Evolutionary conservation across 2,113 vertebrate species (phyloP), one percentile per base, ranked within the genome.

Genomic region (Salvelinus alpinus): DNA sequence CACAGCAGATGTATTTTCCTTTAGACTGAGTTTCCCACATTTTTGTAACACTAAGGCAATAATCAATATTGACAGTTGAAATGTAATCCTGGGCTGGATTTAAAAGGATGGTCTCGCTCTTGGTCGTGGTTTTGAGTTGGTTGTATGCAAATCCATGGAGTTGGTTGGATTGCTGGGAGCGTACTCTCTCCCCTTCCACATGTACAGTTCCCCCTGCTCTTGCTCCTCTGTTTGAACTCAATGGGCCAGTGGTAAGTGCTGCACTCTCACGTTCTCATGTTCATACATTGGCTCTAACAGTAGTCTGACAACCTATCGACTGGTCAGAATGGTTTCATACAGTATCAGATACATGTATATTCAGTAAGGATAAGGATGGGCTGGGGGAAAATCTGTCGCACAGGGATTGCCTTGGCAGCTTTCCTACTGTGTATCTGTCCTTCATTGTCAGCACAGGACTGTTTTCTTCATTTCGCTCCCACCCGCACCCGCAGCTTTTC

Each of bases 171-270:
- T 73, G 59, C 27, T 73, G 59, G 34, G 20, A 44, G 20, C 9
- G 2, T 31, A 8, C 22, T 12, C 12, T 18, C 6, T 13, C 18
- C 71, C 31, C 22, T 24, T 29, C 71, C 70, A 5, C 70, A 7
- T 4, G 9, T 20, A 7, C n/a, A 24, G 11, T 51, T 24, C 22
- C 71, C 31, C 71, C 59, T 64, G 59, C 31, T 64, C 31, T 22
- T 73, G 31, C 9, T 73, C 59, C 72, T 25, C n/a, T 22, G 72
- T 38, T 64, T 73, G 59, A 73, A 73, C 72, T n/a, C 72, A 47
- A 24, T 38, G 29, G 59, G 57, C 31, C 72, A 24, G 29, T 64
- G 57, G 31, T 18, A 64, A 62, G 59, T 24, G n/a, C 59, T 13
- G 3, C 14, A 60, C 71, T 22, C n/a, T 20, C 59, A 64, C n/a